Base-by-base conservation (phyloP, 2,113 vertebrate species). In the Festucalex cinctus region DNA sequence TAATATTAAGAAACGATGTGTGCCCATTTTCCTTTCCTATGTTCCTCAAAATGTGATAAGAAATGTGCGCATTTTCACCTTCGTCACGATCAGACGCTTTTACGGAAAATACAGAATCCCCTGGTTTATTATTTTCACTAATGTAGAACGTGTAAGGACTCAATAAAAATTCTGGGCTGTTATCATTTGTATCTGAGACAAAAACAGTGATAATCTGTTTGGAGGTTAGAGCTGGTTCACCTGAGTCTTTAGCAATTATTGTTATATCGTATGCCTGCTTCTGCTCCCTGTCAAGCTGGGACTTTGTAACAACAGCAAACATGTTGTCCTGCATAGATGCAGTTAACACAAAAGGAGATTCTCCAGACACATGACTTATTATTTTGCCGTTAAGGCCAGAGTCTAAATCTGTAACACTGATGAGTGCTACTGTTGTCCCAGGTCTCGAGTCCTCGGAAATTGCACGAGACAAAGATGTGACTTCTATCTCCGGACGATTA, bases 131-230 rank as follows among this genome's bases (percentile, higher is more conserved):
- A 28, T 89, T 90, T 65, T 91, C 90, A 0, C 28, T 0, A 0
- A 89, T 41, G 19, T 89, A 90, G 26, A 89, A 82, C 0, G 56
- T 66, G 26, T 89, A 86, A 0, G 83, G 76, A 6, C 39, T 77
- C 9, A 41, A 2, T 39, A 26, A 70, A 84, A 91, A 91, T 43
- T 69, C 53, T 0, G 88, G 88, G 1, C 26, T 69, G 35, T 90
- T 90, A 22, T 90, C 89, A 78, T 90, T 90, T 5, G 63, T 65
- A 70, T 93, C 92, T 17, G 88, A 85, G 0, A 93, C 68, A 6
- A 81, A 61, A 0, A 93, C 60, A 0, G 41, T 75, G 1, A 93
- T 48, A 2, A 65, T 90, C 65, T 90, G 88, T 56, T 86, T 32
- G 0, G 85, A 80, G 19, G 80, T 81, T 37, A 91, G 74, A 0